Evolutionary conservation across 2,888 invertebrate genomes (phyloP), one percentile per base, ranked within the genome.

Genomic region (Parnassius apollo): DNA sequence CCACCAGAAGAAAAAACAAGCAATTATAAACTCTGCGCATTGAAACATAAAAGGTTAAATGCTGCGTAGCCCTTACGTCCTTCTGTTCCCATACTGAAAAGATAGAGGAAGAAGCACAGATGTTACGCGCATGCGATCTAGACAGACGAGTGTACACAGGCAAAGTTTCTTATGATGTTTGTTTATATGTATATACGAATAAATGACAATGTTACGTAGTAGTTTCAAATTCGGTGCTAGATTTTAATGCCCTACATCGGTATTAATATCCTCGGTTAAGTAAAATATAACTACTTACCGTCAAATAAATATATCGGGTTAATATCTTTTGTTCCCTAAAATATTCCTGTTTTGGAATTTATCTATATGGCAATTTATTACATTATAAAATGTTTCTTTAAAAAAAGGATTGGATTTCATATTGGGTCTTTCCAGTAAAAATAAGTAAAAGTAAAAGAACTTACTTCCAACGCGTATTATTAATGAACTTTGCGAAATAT

Each of bases 101-200:
- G 83, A 83, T 82, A 84, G 84, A 83, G 85, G 82, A 81, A 81
- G 80, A 48, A 82, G 77, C 82, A 85, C 86, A 89, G 91, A 91
- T 89, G 91, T 88, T 88, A 88, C 79, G 88, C 91, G 91, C 91
- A 91, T 91, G 91, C 91, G 91, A 75, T 79, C 78, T 78, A 68
- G 65, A 58, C 65, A 58, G 66, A 61, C 74, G 72, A 81, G 74
- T 82, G 75, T 76, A 74, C 68, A 72, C 55, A 51, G 13, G 49
- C 11, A 61, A 54, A 66, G 66, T 68, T 66, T 65, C 48, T 46
- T 35, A 13, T 42, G 22, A 64, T 67, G 64, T 64, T 68, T 70
- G 65, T 71, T 68, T 66, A 68, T 66, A 71, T 72, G 74, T 25
- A 25, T 25, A 25, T 25, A 25, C 25, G 25, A 25, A 25, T 25